phyloP scores from a whole-genome alignment of 1,140 invertebrate genomes.

The Chelonus insularis region DNA sequence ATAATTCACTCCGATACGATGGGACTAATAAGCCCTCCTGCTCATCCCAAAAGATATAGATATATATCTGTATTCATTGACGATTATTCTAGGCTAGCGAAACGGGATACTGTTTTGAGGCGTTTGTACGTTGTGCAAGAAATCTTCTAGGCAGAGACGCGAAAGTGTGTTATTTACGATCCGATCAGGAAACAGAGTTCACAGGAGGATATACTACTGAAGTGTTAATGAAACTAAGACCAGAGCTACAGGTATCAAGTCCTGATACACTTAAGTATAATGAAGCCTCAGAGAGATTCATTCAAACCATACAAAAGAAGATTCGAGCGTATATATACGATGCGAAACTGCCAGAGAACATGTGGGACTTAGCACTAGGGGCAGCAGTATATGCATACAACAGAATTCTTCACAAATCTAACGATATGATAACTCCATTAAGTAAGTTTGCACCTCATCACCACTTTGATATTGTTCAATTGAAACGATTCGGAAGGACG shows the following conservation, averaged over 20 bases:
- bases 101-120: slow-evolving; percentile 8
- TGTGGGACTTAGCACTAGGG: slow-evolving; percentile 21
- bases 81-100: slow-evolving; percentile 22
- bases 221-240: slow-evolving; percentile 19
- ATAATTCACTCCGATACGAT: slow-evolving; percentile 21
- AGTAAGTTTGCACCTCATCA: slow-evolving; percentile 15
- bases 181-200: slow-evolving; percentile 22
- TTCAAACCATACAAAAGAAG: slow-evolving; percentile 18
- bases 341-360: slow-evolving; percentile 20
- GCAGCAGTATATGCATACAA: slow-evolving; percentile 19
- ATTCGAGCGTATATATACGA: slow-evolving; percentile 19
- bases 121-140: slow-evolving; percentile 18
- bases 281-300: slow-evolving; percentile 17
- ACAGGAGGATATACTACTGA: slow-evolving; percentile 19
- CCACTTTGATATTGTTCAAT: slow-evolving; percentile 7
- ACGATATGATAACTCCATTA: slow-evolving; percentile 7
- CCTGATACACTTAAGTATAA: slow-evolving; percentile 20
- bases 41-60: slow-evolving; percentile 22
- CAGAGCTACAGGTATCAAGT: slow-evolving; percentile 1
- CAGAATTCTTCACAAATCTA: slow-evolving; percentile 18
- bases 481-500: slow-evolving; percentile 18
- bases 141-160: slow-evolving; percentile 18
- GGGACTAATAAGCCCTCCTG: slow-evolving; percentile 21
- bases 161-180: slow-evolving; percentile 21
- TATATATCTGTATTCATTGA: slow-evolving; percentile 22